Evolutionary conservation across 2,888 invertebrate genomes (phyloP).

Genomic region (Philereme transversata): DNA sequence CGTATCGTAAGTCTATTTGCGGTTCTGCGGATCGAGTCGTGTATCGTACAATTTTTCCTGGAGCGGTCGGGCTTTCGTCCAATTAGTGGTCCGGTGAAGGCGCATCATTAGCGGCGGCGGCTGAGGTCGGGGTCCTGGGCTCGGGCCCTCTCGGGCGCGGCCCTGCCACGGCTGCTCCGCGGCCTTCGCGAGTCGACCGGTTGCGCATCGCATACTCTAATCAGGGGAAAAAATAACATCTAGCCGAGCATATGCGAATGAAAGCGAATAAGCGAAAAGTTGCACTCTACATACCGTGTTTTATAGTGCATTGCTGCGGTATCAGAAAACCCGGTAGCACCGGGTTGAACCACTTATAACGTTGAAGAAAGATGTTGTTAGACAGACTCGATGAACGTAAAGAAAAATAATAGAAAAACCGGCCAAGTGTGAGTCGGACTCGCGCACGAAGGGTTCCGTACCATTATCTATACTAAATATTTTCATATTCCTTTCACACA

Average conservation of each 20-base stretch:
- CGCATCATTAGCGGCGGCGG: constrained; percentile 73
- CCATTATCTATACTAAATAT: no score
- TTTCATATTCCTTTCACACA: no score
- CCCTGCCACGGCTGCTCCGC: constrained; percentile 55
- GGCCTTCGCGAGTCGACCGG: constrained; percentile 79
- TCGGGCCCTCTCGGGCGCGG: constrained; percentile 53
- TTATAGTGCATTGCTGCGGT: constrained; percentile 75
- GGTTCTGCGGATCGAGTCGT: constrained; percentile 58
- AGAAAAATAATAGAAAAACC: no score
- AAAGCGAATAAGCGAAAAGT: constrained; percentile 74
- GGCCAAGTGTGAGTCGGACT: no score
- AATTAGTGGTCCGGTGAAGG: constrained; percentile 76
- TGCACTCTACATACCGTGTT: constrained; percentile 63
- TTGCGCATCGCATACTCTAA: constrained; percentile 82
- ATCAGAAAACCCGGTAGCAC: constrained; percentile 43
- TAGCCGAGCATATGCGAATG: constrained; percentile 68
- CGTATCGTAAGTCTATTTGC: constrained; percentile 58
- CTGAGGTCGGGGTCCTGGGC: constrained; percentile 52
- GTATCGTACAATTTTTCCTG: constrained; percentile 64
- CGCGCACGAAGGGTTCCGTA: no score
- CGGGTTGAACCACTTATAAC: background rate
- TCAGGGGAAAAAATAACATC: constrained; percentile 75
- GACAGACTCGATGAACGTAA: background rate
- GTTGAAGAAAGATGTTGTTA: background rate
- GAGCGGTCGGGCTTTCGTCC: constrained; percentile 67